Evolutionary conservation across 2,113 vertebrate genomes (phyloP).

Genomic region (Ciconia stormi): DNA sequence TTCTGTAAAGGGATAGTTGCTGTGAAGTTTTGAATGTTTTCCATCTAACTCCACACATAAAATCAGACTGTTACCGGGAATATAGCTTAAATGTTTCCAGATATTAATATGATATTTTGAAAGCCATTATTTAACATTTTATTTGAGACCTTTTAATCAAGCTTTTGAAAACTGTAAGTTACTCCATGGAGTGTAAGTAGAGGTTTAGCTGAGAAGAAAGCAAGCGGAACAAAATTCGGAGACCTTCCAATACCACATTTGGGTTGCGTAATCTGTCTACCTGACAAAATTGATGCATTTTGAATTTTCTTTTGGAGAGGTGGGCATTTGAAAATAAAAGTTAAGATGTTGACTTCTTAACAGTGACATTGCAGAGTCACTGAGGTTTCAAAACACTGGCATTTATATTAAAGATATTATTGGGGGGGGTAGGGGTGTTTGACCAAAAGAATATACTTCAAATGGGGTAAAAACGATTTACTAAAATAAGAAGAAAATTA

Average conservation of each 20-base stretch:
- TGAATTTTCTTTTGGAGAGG: background rate
- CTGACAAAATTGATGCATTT: background rate
- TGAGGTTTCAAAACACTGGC: background rate
- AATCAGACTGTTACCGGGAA: background rate
- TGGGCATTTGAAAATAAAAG: background rate
- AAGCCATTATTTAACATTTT: background rate
- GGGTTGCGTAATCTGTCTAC: background rate
- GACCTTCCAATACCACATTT: background rate
- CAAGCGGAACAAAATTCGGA: background rate
- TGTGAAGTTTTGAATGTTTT: background rate
- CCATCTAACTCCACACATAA: background rate
- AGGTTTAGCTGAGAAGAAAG: background rate
- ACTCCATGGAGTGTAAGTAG: background rate
- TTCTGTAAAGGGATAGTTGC: background rate
- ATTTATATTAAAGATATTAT: background rate
- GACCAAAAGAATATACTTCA: background rate
- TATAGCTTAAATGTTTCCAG: background rate
- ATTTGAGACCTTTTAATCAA: background rate
- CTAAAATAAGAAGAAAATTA: background rate
- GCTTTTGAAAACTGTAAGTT: background rate
- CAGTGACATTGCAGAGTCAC: background rate
- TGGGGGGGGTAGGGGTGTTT: no score
- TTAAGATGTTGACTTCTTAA: background rate
- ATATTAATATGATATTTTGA: background rate
- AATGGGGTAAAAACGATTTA: background rate